A percentile compares a stretch with the other conserved stretches of the same genome.
Conservation (phyloP, 1,140 invertebrate genomes). For the Carcinoscorpius rotundicauda region DNA sequence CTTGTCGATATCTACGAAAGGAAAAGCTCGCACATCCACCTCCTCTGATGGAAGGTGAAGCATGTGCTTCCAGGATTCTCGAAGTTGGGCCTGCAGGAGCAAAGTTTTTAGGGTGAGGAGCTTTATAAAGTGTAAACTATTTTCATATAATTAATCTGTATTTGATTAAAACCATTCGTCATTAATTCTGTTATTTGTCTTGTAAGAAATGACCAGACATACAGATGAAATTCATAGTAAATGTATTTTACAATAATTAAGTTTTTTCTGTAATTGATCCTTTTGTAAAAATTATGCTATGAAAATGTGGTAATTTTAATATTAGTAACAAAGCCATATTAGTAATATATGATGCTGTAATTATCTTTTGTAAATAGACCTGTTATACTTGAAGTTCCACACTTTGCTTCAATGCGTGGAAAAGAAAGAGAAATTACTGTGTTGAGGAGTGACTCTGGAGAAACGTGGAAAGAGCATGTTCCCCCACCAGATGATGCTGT, state of each 20-base stretch:
- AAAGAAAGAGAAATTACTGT: conserved; percentile 97
- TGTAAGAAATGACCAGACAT: too few species aligned
- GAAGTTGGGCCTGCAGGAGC: conserved; percentile 94
- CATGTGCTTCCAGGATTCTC: conserved; percentile 84
- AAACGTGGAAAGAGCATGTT: conserved; percentile 95
- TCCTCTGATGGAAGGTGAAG: conserved; percentile 96
- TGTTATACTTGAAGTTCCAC: conserved; percentile 95
- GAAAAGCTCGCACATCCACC: conserved; percentile 92
- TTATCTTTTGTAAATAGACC: conserved; percentile 49
- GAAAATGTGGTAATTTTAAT: too few species aligned
- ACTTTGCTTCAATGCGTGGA: conserved; percentile 91
- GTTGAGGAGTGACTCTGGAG: conserved; percentile 91
- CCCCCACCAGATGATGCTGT: conserved; percentile 94
- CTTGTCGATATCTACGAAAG: conserved; percentile 83
- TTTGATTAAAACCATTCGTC: conserved; percentile 11
- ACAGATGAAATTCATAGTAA: too few species aligned
- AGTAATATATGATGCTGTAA: conserved; percentile 14
- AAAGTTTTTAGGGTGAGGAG: conserved; percentile 84
- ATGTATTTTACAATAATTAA: too few species aligned
- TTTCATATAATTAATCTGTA: too few species aligned
- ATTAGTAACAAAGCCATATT: too few species aligned
- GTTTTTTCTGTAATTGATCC: too few species aligned
- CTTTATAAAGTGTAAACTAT: conserved; percentile 30
- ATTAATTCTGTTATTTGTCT: too few species aligned
- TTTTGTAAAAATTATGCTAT: too few species aligned